phyloP scores from a whole-genome alignment of 2,888 invertebrate genomes.

The Eupithecia subumbrata region DNA sequence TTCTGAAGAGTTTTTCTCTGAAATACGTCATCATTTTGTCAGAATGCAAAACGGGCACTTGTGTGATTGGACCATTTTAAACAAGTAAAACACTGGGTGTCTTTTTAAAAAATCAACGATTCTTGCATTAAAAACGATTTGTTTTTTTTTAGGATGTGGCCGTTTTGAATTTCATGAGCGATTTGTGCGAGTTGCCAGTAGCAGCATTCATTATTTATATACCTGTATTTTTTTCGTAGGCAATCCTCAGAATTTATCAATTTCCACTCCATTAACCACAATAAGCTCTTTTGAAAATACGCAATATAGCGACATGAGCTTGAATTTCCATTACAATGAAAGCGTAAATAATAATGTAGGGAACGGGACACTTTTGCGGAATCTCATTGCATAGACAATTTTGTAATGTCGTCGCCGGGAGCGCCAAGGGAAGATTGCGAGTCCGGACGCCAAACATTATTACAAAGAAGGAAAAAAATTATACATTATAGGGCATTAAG shows the following conservation, averaged over 20 bases:
- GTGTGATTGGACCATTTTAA: too few species aligned
- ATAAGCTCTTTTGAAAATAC: constrained; percentile 9
- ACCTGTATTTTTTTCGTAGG: background rate
- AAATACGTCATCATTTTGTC: too few species aligned
- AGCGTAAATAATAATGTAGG: constrained; percentile 31
- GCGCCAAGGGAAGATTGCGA: constrained; percentile 26
- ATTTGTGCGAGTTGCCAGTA: background rate
- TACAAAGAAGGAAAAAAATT: background rate
- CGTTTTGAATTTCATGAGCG: too few species aligned
- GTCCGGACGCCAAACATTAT: constrained; percentile 20
- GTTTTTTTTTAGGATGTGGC: too few species aligned
- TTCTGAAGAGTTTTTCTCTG: too few species aligned
- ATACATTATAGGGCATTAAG: background rate
- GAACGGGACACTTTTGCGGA: constrained; percentile 40
- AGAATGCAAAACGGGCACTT: too few species aligned
- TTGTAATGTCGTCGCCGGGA: constrained; percentile 54
- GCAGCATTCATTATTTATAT: background rate
- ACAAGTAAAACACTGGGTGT: too few species aligned
- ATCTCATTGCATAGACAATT: constrained; percentile 54
- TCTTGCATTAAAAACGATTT: too few species aligned
- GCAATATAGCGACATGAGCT: background rate
- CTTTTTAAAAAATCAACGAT: too few species aligned
- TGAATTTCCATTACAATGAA: constrained; percentile 17
- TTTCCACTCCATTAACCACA: constrained; percentile 2
- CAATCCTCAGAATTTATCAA: background rate